A percentile compares a stretch with the other conserved stretches of the same genome.
Conservation (phyloP, 2,888 invertebrate species). For the Tyria jacobaeae region DNA sequence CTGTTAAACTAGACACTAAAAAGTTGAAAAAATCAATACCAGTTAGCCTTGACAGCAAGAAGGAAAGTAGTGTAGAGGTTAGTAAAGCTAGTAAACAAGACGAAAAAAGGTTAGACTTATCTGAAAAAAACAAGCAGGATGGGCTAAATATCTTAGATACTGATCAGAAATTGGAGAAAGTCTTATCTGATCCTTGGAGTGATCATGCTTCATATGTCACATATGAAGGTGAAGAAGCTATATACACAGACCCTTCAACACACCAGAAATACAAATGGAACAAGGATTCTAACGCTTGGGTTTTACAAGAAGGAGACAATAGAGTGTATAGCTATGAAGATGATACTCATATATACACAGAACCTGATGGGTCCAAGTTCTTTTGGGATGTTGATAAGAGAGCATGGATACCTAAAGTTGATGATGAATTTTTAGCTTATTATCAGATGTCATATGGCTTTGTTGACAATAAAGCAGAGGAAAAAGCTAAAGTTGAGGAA, state of each 20-base stretch:
- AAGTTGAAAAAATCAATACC: constrained; percentile 4
- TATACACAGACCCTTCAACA: constrained; percentile 91
- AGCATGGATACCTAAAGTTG: constrained; percentile 99
- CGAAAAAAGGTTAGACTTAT: constrained; percentile 14
- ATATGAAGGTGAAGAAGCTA: constrained; percentile 90
- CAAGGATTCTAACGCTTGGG: constrained; percentile 82
- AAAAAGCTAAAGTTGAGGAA: constrained; percentile 64
- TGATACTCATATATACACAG: constrained; percentile 93
- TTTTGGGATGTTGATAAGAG: constrained; percentile 96
- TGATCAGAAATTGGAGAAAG: constrained; percentile 12
- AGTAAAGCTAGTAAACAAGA: constrained; percentile 14
- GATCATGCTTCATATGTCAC: constrained; percentile 88
- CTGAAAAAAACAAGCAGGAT: constrained; percentile 2
- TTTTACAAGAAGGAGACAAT: constrained; percentile 66
- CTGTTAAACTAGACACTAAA: constrained; percentile 10
- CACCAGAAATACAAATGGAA: constrained; percentile 90
- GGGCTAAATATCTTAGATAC: constrained; percentile 6
- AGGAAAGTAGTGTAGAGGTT: constrained; percentile 16
- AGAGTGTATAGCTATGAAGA: constrained; percentile 90
- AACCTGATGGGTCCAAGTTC: constrained; percentile 94
- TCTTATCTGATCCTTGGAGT: constrained; percentile 62
- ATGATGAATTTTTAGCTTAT: constrained; percentile 97
- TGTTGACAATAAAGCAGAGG: constrained; percentile 86
- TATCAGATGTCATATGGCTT: constrained; percentile 99
- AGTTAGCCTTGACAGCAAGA: constrained; percentile 14